These are phyloP conservation scores for Onchidella celtica DNA, from an alignment of 2,888 invertebrate genomes.

Conservation along the genomic window DNA sequence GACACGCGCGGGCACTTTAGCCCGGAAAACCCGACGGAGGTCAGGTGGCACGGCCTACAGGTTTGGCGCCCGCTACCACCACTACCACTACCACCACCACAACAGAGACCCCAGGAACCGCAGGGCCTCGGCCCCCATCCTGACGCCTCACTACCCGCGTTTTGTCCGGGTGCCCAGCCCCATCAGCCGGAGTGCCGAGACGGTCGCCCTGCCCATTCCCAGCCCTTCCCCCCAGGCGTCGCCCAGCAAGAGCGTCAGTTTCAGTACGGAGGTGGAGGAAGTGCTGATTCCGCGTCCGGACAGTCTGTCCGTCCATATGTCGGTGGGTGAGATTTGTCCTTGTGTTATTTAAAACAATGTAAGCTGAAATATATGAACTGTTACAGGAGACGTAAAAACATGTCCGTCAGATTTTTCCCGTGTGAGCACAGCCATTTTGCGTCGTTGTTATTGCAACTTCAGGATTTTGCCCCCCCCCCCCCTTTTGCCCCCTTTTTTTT, in stretches of 20 bases:
- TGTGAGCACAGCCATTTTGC: too few species aligned
- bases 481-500: too few species aligned
- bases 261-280: constrained; percentile 57
- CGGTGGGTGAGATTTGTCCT: constrained; percentile 47
- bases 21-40: constrained; percentile 53
- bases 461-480: too few species aligned
- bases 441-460: too few species aligned
- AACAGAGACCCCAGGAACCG: constrained; percentile 47
- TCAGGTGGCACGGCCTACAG: constrained; percentile 54
- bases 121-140: constrained; percentile 57
- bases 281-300: constrained; percentile 54
- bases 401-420: too few species aligned
- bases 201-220: constrained; percentile 51
- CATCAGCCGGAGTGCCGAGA: constrained; percentile 59
- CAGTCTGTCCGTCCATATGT: constrained; percentile 47
- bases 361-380: too few species aligned
- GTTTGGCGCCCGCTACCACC: constrained; percentile 43
- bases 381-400: too few species aligned
- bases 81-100: constrained; percentile 42
- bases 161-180: constrained; percentile 52
- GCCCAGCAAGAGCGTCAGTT: constrained; percentile 58
- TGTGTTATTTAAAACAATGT: too few species aligned
- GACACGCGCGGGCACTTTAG: constrained; percentile 51
- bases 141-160: constrained; percentile 52
- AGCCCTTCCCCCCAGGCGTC: constrained; percentile 46